phyloP scores from a whole-genome alignment of 1,140 invertebrate genomes.

The Drosophila kanapiae region DNA sequence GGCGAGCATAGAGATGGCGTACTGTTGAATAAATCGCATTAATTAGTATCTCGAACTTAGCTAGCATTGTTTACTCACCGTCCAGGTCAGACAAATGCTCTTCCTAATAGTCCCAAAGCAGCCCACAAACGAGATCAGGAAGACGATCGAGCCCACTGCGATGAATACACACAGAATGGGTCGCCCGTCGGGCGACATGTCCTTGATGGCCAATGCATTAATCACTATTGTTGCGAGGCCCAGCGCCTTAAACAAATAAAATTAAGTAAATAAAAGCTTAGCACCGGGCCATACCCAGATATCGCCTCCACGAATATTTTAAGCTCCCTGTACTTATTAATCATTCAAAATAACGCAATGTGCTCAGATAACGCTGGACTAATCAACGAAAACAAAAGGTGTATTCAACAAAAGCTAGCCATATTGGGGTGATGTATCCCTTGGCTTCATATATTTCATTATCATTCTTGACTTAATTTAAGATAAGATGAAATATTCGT shows the following conservation, averaged over 20 bases:
- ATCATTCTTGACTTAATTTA: background rate
- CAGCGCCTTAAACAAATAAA: slow-evolving; percentile 47
- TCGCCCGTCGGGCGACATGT: slow-evolving; percentile 29
- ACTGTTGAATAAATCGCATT: slow-evolving; percentile 31
- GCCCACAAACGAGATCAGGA: slow-evolving; percentile 89
- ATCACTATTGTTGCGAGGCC: slow-evolving; percentile 63
- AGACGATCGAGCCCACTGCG: slow-evolving; percentile 56
- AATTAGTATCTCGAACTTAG: background rate
- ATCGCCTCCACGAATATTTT: slow-evolving; percentile 27
- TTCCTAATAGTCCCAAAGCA: slow-evolving; percentile 93
- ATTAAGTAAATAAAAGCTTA: slow-evolving; percentile 12
- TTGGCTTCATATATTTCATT: background rate
- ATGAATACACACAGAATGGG: slow-evolving; percentile 84
- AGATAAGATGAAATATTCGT: background rate
- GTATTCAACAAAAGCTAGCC: background rate
- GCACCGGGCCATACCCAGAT: slow-evolving; percentile 9
- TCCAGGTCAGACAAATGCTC: slow-evolving; percentile 91
- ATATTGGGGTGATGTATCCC: too few species aligned
- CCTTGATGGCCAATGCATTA: slow-evolving; percentile 43
- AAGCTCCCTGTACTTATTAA: slow-evolving; percentile 5
- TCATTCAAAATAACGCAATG: slow-evolving; percentile 3
- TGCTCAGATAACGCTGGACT: slow-evolving; percentile 4
- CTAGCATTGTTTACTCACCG: slow-evolving; percentile 86
- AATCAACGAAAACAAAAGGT: slow-evolving; percentile 9
- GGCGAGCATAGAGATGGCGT: slow-evolving; percentile 52